Percentiles rank a stretch among this genome's conserved stretches.
Conservation (phyloP, 2,888 invertebrate genomes). For the Sthenelais limicola region DNA sequence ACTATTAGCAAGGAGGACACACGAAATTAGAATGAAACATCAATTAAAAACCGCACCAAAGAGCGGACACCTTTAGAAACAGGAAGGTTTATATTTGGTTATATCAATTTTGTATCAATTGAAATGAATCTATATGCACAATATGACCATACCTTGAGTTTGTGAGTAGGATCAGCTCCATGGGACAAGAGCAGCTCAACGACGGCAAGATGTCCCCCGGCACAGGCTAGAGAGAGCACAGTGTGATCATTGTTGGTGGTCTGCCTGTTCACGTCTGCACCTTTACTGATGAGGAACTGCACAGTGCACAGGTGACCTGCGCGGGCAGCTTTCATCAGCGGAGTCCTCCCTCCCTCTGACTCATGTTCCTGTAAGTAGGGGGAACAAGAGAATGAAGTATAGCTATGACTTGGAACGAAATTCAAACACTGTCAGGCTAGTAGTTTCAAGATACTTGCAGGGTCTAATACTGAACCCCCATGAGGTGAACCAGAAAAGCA, state of each 20-base stretch:
- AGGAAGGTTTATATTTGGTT: too few species aligned
- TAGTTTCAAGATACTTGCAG: background rate
- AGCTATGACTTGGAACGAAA: background rate
- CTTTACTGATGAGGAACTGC: conserved; percentile 92
- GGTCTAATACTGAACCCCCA: background rate
- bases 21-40: too few species aligned
- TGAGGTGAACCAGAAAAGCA: background rate
- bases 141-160: conserved; percentile 85
- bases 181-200: conserved; percentile 92
- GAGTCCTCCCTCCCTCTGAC: conserved; percentile 96
- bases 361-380: conserved; percentile 90
- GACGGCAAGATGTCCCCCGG: conserved; percentile 94
- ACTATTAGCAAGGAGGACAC: too few species aligned
- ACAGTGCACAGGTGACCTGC: conserved; percentile 97
- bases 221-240: conserved; percentile 95
- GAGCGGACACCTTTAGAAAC: too few species aligned
- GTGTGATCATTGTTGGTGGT: conserved; percentile 95
- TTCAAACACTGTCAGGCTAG: background rate
- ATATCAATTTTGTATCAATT: too few species aligned
- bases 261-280: conserved; percentile 85
- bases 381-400: conserved; percentile 1
- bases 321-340: conserved; percentile 98
- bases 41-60: too few species aligned
- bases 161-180: conserved; percentile 95
- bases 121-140: too few species aligned